A percentile compares a stretch with the other conserved stretches of the same genome.
phyloP scores from a whole-genome alignment of 2,888 invertebrate genomes.

The Urechis unicinctus region DNA sequence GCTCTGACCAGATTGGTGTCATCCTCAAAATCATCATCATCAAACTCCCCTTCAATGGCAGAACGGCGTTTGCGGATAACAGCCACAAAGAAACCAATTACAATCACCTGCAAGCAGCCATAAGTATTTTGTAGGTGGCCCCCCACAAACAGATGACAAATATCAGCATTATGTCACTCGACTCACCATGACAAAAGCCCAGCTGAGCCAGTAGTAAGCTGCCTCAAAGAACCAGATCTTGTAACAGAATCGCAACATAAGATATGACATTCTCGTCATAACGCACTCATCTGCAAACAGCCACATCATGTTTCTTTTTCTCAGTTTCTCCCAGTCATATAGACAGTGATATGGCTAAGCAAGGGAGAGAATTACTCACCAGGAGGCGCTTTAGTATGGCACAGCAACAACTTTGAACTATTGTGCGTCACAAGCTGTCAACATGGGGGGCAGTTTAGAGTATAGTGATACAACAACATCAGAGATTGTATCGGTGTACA shows the following conservation, averaged over 20 bases:
- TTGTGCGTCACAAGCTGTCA: too few relatives aligned
- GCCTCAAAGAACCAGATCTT: slow-evolving; percentile 53
- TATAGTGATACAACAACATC: too few relatives aligned
- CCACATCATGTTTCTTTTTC: not conserved
- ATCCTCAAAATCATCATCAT: slow-evolving; percentile 42
- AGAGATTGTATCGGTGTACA: too few relatives aligned
- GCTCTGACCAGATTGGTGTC: too few relatives aligned
- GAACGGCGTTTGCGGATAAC: slow-evolving; percentile 34
- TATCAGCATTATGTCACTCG: not conserved
- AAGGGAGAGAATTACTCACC: too few relatives aligned
- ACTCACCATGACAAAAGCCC: slow-evolving; percentile 47
- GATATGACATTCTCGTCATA: slow-evolving; percentile 45
- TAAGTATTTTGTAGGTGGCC: too few relatives aligned
- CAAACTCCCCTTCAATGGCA: slow-evolving; percentile 39
- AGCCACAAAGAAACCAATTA: slow-evolving; percentile 39
- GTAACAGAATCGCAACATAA: slow-evolving; percentile 50
- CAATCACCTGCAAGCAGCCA: slow-evolving; percentile 27
- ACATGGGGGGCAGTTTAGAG: too few relatives aligned
- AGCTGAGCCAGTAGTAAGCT: slow-evolving; percentile 50
- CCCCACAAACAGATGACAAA: not conserved
- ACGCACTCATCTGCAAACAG: slow-evolving; percentile 42
- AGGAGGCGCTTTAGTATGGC: too few relatives aligned
- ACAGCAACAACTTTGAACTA: too few relatives aligned
- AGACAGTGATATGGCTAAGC: too few relatives aligned
- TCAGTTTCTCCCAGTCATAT: too few relatives aligned